phyloP scores from a whole-genome alignment of 2,797 vertebrate genomes.

The Tapera naevia region DNA sequence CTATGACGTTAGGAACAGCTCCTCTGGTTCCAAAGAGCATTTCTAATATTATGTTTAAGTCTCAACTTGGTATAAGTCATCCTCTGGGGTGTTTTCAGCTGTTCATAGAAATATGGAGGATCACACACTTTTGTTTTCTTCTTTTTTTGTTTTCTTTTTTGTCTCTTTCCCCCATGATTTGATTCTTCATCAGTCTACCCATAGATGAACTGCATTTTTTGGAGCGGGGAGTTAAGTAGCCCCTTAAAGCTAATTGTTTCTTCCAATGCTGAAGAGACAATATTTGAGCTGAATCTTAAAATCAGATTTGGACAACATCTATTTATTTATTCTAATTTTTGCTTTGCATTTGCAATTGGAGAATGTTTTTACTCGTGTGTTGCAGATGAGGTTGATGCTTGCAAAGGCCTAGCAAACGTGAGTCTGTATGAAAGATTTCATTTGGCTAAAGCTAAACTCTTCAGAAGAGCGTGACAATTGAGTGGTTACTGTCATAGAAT shows the following conservation, averaged over 20 bases:
- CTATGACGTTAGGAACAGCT: background rate
- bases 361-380: background rate
- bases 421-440: background rate
- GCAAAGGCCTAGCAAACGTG: background rate
- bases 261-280: background rate
- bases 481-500: background rate
- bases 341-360: background rate
- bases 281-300: background rate
- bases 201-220: background rate
- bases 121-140: background rate
- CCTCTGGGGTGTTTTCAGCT: background rate
- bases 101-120: background rate
- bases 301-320: background rate
- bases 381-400: background rate
- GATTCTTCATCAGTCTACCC: background rate
- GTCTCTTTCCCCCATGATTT: fast-evolving
- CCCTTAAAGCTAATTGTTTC: background rate
- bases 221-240: background rate
- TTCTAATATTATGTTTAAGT: background rate
- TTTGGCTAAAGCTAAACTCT: background rate
- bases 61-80: background rate
- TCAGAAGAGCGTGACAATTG: background rate
- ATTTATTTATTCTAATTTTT: background rate
- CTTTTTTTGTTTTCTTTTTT: no score
- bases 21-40: background rate